A percentile compares a stretch with the other conserved stretches of the same genome.
Evolutionary conservation across 2,113 vertebrate genomes (phyloP).

Genomic region (Nanger granti): DNA sequence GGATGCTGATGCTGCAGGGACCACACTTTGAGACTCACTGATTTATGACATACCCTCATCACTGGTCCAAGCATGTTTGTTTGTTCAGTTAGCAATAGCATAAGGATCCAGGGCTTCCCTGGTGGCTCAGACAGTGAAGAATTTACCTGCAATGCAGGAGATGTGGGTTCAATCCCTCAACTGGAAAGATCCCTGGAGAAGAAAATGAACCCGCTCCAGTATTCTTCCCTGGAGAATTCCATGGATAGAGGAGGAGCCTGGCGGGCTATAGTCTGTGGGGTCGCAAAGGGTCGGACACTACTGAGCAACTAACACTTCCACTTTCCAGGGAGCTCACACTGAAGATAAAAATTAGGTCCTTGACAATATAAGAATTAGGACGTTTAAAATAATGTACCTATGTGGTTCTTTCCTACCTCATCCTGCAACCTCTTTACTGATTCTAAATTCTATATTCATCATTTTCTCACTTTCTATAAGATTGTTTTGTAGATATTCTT

Average conservation of each 20-base stretch:
- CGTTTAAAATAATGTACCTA: not conserved
- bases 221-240: not conserved
- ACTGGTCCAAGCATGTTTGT: not conserved
- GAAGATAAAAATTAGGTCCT: not conserved
- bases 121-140: not conserved
- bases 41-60: not conserved
- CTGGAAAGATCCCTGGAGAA: not conserved
- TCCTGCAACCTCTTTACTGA: not conserved
- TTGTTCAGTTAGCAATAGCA: not conserved
- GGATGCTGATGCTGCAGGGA: not conserved
- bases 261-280: not conserved
- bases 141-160: not conserved
- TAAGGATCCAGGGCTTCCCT: not conserved
- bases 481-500: not conserved
- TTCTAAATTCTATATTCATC: not conserved
- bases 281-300: not conserved
- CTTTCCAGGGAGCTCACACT: not conserved
- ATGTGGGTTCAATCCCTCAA: accelerated
- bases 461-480: not conserved
- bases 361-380: not conserved
- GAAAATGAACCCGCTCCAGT: not conserved
- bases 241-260: not conserved
- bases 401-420: not conserved
- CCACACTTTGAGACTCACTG: not conserved
- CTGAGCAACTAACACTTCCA: not conserved